These are phyloP conservation scores for Pseudopleuronectes americanus DNA, from an alignment of 2,797 vertebrate species.

Conservation along the genomic window DNA sequence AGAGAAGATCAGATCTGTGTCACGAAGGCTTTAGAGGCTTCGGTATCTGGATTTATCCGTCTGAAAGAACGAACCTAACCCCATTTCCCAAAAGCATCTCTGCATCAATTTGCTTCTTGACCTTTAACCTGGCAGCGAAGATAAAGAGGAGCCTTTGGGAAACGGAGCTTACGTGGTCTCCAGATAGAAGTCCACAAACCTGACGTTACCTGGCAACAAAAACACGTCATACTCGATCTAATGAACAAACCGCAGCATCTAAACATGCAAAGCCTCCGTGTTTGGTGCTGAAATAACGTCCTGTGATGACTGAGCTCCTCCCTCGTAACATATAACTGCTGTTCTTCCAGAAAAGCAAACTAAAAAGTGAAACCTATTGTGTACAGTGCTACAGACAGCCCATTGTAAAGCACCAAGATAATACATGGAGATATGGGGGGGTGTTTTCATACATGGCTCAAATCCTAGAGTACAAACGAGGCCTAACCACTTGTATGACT, in stretches of 20 bases:
- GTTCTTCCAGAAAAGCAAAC: slow-evolving; percentile 29
- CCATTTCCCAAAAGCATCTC: slow-evolving; percentile 11
- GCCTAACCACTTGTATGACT: slow-evolving; percentile 39
- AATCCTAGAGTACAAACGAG: slow-evolving; percentile 66
- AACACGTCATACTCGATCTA: slow-evolving; percentile 22
- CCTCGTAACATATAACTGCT: slow-evolving; percentile 24
- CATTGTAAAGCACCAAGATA: slow-evolving; percentile 56
- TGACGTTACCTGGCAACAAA: slow-evolving; percentile 32
- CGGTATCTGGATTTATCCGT: slow-evolving; percentile 49
- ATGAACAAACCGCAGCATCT: slow-evolving; percentile 43
- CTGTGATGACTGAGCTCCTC: neutral
- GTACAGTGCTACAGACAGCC: slow-evolving; percentile 61
- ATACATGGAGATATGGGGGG: slow-evolving; percentile 18
- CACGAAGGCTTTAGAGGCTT: slow-evolving; percentile 51
- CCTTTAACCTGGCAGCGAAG: slow-evolving; percentile 34
- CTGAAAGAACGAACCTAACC: slow-evolving; percentile 1
- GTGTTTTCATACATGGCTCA: slow-evolving; percentile 60
- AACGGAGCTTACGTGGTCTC: slow-evolving; percentile 5
- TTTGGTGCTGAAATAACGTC: slow-evolving; percentile 25
- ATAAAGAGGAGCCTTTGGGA: slow-evolving; percentile 38
- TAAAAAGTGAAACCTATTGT: slow-evolving; percentile 32
- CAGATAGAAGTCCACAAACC: slow-evolving; percentile 23
- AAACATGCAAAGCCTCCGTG: slow-evolving; percentile 24
- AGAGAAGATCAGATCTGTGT: slow-evolving; percentile 36
- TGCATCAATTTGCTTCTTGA: slow-evolving; percentile 19